These are phyloP conservation scores for Oreochromis niloticus DNA, from an alignment of 2,113 vertebrate genomes.

Conservation along the genomic window DNA sequence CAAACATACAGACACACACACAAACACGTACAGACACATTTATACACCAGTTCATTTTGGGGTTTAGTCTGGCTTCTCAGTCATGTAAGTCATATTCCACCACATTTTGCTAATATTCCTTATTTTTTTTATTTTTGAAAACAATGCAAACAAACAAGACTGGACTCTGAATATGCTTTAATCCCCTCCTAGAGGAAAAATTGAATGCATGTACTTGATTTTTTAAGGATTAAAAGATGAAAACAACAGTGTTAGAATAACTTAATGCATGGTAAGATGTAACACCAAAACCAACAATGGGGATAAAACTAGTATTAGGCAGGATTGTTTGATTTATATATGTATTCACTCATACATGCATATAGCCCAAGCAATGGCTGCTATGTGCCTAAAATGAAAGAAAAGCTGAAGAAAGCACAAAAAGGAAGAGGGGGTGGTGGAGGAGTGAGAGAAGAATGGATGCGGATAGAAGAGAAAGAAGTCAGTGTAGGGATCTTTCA, in stretches of 20 bases:
- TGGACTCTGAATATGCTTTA: not conserved
- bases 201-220: not conserved
- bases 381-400: not conserved
- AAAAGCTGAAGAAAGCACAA: not conserved
- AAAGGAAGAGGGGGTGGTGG: not conserved
- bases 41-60: not conserved
- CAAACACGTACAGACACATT: not conserved
- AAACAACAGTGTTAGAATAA: not conserved
- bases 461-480: slow-evolving; percentile 16
- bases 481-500: slow-evolving; percentile 57
- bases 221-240: not conserved
- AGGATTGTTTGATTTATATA: slow-evolving; percentile 1
- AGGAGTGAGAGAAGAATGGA: not conserved
- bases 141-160: not conserved
- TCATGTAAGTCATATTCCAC: not conserved
- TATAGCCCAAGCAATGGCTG: not conserved
- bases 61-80: not conserved
- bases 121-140: not conserved
- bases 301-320: not conserved
- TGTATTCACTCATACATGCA: not conserved
- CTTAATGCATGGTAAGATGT: not conserved
- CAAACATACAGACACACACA: not conserved
- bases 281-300: not conserved
- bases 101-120: not conserved
- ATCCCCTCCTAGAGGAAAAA: not conserved